phyloP scores from a whole-genome alignment of 2,888 invertebrate species.

The Chelonus formosanus region DNA sequence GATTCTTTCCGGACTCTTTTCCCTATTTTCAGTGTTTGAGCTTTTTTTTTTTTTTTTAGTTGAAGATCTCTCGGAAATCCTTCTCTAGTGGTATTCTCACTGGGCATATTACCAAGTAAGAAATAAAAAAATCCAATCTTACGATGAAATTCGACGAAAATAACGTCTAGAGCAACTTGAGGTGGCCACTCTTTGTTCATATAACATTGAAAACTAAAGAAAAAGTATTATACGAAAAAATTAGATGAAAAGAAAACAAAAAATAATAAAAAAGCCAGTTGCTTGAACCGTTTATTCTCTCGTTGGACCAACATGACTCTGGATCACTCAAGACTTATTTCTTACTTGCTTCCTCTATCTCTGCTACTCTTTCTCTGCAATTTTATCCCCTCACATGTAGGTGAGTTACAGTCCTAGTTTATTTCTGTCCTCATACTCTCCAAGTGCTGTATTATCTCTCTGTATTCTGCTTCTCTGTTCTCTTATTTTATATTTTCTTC shows the following conservation, averaged over 20 bases:
- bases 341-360: constrained; percentile 14
- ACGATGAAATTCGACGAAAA: constrained; percentile 40
- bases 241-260: constrained; percentile 29
- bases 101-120: constrained; percentile 18
- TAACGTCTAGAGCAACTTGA: constrained; percentile 40
- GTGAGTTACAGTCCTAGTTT: constrained; percentile 36
- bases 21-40: constrained; percentile 1
- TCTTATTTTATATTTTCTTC: constrained; percentile 27
- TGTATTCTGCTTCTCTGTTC: constrained; percentile 18
- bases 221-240: constrained; percentile 26
- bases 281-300: constrained; percentile 15
- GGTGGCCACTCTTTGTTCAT: constrained; percentile 25
- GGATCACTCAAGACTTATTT: constrained; percentile 39
- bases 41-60: neutral
- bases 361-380: constrained; percentile 1
- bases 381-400: constrained; percentile 27
- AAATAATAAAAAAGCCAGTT: neutral
- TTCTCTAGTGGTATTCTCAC: constrained; percentile 21
- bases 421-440: constrained; percentile 28
- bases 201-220: constrained; percentile 8
- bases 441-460: constrained; percentile 10
- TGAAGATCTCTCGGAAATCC: constrained; percentile 9
- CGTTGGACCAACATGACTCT: constrained; percentile 38
- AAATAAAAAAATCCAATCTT: constrained; percentile 23
- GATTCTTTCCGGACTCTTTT: neutral